A percentile compares a stretch with the other conserved stretches of the same genome.
These are phyloP conservation scores for Belonocnema kinseyi DNA, from an alignment of 1,140 invertebrate species.

Conservation along the genomic window DNA sequence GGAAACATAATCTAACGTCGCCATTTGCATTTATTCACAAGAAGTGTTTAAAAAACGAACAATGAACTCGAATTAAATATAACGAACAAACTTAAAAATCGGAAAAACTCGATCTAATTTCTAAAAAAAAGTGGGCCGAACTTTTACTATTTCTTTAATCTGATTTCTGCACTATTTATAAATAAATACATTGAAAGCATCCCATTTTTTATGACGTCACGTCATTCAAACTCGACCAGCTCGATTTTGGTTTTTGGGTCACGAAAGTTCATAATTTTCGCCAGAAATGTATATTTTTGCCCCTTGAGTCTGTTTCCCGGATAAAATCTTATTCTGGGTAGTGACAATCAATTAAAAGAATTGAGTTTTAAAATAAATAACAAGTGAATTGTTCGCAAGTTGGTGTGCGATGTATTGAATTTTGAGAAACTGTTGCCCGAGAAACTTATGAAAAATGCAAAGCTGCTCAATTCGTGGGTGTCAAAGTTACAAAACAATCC, in stretches of 20 bases:
- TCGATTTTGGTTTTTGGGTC: neutral
- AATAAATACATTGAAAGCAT: neutral
- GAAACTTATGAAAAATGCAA: constrained; percentile 37
- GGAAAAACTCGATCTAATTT: no score
- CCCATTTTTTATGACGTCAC: constrained; percentile 15
- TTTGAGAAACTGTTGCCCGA: neutral
- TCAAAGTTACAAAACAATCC: constrained; percentile 45
- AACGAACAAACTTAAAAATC: neutral
- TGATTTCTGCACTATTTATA: neutral
- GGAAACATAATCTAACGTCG: neutral
- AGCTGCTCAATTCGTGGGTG: constrained; percentile 45
- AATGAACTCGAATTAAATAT: neutral
- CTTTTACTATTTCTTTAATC: neutral
- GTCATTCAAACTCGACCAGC: constrained; percentile 1
- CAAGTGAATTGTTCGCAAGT: neutral
- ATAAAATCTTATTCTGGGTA: no score
- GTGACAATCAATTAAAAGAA: no score
- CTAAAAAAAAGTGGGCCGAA: no score
- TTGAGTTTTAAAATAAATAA: neutral
- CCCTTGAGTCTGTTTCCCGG: no score
- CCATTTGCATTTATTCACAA: neutral
- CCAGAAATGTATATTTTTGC: neutral
- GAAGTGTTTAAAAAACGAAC: neutral
- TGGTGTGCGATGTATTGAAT: neutral
- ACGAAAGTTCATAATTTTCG: neutral